These are phyloP conservation scores for Lysiphlebus fabarum DNA, from an alignment of 1,140 invertebrate genomes.

Conservation along the genomic window DNA sequence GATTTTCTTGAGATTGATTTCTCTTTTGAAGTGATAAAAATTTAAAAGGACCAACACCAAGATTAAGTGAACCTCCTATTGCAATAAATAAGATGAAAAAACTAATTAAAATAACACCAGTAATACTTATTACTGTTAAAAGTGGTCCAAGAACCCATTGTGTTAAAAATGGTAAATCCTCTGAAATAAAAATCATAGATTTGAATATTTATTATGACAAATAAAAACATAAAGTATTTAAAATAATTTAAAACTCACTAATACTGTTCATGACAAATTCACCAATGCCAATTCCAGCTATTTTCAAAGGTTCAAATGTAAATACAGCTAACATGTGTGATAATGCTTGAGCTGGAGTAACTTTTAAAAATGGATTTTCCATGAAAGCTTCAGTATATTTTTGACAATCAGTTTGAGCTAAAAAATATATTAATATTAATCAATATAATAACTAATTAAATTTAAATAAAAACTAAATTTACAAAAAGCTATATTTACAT, in stretches of 20 bases:
- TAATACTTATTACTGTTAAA: not conserved
- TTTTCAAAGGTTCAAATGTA: slow-evolving; percentile 30
- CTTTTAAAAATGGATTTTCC: slow-evolving; percentile 34
- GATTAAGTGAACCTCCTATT: slow-evolving; percentile 9
- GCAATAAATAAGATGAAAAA: slow-evolving; percentile 10
- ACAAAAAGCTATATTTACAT: slow-evolving; percentile 19
- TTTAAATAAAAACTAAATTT: not conserved
- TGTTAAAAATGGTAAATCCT: not conserved
- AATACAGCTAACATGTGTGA: slow-evolving; percentile 33
- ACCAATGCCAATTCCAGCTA: slow-evolving; percentile 30
- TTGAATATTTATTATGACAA: slow-evolving; percentile 1
- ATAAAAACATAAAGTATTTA: not conserved
- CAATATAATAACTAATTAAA: not conserved
- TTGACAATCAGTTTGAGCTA: slow-evolving; percentile 33
- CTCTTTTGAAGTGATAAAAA: slow-evolving; percentile 7
- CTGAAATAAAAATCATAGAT: slow-evolving; percentile 7
- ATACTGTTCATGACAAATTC: slow-evolving; percentile 34
- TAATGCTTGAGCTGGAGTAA: slow-evolving; percentile 38
- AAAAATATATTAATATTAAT: slow-evolving; percentile 6
- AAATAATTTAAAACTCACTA: slow-evolving; percentile 27
- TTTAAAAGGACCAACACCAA: slow-evolving; percentile 15
- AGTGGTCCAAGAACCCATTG: slow-evolving; percentile 1
- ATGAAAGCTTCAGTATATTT: slow-evolving; percentile 36
- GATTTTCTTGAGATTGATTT: not conserved
- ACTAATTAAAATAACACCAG: slow-evolving; percentile 11